phyloP scores from a whole-genome alignment of 1,140 invertebrate genomes.

The Diachasma alloeum region DNA sequence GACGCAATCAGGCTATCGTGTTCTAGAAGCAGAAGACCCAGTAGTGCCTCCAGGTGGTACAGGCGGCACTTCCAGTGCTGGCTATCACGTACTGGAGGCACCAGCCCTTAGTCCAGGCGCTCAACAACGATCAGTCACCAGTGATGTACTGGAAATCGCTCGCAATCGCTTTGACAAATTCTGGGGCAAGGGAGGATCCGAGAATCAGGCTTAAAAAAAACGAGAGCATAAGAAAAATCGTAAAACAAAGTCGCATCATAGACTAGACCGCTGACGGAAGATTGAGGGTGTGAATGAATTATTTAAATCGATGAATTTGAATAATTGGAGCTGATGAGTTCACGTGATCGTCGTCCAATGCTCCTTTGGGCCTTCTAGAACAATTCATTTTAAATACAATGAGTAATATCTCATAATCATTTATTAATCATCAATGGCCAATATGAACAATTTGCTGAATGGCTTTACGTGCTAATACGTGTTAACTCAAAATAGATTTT shows the following conservation, averaged over 20 bases:
- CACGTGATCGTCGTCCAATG: conserved; percentile 5
- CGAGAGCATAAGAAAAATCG: conserved; percentile 6
- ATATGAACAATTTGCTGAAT: neutral
- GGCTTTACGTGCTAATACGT: conserved; percentile 22
- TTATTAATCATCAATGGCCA: neutral
- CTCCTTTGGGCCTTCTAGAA: neutral
- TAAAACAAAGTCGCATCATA: neutral
- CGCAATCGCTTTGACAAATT: conserved; percentile 86
- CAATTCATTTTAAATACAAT: conserved; percentile 4
- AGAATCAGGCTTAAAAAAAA: conserved; percentile 49
- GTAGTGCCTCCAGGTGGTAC: conserved; percentile 1
- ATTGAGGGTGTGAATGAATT: neutral
- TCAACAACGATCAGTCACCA: conserved; percentile 68
- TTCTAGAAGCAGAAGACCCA: conserved; percentile 45
- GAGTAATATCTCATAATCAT: neutral
- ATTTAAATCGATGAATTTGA: neutral
- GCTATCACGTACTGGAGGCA: conserved; percentile 63
- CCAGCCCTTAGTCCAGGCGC: conserved; percentile 55
- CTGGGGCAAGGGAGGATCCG: conserved; percentile 72
- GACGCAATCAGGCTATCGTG: conserved; percentile 43
- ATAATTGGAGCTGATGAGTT: conserved; percentile 7
- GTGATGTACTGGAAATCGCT: conserved; percentile 83
- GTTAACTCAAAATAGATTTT: conserved; percentile 30
- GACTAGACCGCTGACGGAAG: neutral
- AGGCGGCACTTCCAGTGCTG: conserved; percentile 15